These are phyloP conservation scores for Marcusenius ussheri DNA, from an alignment of 2,113 vertebrate genomes.

Conservation along the genomic window DNA sequence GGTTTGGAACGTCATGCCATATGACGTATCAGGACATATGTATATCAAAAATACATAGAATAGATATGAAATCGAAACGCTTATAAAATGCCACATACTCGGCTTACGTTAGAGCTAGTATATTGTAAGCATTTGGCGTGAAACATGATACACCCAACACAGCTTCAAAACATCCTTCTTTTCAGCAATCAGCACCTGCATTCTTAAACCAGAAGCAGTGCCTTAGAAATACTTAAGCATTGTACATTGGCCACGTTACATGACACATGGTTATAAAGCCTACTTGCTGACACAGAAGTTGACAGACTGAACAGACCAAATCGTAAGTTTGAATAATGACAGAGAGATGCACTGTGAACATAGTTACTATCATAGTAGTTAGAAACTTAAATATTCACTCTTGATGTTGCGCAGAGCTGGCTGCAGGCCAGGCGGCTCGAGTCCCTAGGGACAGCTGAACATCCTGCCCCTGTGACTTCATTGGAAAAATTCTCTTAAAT, in stretches of 20 bases:
- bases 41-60: neutral
- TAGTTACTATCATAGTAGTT: conserved; percentile 92
- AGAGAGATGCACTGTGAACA: conserved; percentile 85
- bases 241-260: neutral
- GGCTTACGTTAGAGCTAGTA: neutral
- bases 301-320: conserved; percentile 15
- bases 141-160: neutral
- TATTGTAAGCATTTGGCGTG: neutral
- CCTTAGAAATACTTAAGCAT: neutral
- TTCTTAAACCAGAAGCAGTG: neutral
- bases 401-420: conserved; percentile 93
- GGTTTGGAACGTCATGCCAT: neutral
- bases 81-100: neutral
- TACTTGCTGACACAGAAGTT: neutral
- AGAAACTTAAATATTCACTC: conserved; percentile 98
- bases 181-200: neutral
- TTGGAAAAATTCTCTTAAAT: conserved; percentile 69
- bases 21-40: neutral
- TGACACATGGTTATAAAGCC: neutral
- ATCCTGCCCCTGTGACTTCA: conserved; percentile 66
- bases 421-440: conserved; percentile 59
- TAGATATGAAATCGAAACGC: neutral
- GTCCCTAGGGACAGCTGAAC: conserved; percentile 64
- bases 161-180: neutral
- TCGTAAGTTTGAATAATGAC: conserved; percentile 66